Percentiles rank a stretch among this genome's conserved stretches.
Conservation (phyloP, 1,140 invertebrate genomes). For the Pachypsylla venusta region DNA sequence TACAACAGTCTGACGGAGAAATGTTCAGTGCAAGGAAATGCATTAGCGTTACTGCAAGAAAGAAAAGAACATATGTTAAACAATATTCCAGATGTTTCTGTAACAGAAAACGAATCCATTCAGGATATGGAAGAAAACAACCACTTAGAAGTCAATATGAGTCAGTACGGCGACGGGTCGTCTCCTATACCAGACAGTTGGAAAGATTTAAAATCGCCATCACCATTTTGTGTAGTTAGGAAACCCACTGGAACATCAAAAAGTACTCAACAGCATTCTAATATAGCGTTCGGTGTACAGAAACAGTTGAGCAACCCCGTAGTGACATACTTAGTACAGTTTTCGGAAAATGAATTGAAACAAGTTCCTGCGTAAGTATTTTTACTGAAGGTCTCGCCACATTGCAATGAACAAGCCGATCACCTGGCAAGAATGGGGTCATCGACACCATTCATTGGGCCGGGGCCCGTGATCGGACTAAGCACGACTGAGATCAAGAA, state of each 20-base stretch:
- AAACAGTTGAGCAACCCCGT: no score
- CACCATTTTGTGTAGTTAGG: no score
- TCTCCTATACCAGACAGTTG: neutral
- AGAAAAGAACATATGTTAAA: neutral
- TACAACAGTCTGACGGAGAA: neutral
- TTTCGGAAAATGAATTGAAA: slow-evolving; percentile 2
- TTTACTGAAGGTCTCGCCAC: no score
- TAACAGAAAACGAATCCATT: neutral
- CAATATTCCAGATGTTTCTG: neutral
- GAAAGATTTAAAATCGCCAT: neutral
- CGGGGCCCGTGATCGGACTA: no score
- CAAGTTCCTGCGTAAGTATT: slow-evolving; percentile 1
- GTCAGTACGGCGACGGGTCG: neutral
- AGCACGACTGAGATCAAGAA: no score
- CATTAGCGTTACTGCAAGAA: neutral
- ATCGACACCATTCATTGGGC: no score
- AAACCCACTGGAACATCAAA: no score
- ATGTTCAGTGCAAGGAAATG: neutral
- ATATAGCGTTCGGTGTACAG: no score
- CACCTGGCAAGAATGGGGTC: no score
- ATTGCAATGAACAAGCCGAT: no score
- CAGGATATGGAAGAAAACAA: neutral
- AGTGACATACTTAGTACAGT: no score
- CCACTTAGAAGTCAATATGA: neutral
- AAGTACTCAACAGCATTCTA: no score